Base-by-base conservation (phyloP, 2,888 invertebrate species). In the Platypus cylindrus region DNA sequence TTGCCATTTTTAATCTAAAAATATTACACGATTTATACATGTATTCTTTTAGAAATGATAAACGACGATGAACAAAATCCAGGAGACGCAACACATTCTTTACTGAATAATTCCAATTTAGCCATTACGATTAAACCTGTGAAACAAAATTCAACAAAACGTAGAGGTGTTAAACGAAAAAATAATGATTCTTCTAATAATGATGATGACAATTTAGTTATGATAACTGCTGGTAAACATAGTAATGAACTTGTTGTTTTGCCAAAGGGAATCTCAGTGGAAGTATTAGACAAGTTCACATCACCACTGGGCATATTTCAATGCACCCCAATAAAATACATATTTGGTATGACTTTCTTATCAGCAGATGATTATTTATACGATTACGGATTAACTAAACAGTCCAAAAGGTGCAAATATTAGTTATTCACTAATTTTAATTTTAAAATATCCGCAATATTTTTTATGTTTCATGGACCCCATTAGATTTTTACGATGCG, bases 351-450 rank as follows among this genome's bases (percentile, higher is more conserved):
- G 5, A 41, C 47, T 41, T 50, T 55, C 47, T 45, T 48, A 41
- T 9, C 46, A 24, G 49, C 54, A 5, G 54, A 53, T 34, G 47
- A 46, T 13, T 59, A 58, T 47, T 33, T 60, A 13, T 59, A 55
- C 36, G 54, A 55, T 27, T 50, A 49, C 35, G 47, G 58, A 24
- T 44, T 60, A 9, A 39, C 47, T 8, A 58, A 58, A 45, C 45
- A 47, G 9, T 38, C 43, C 31, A 30, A 43, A n/a, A 48, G 55
- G 53, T 35, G n/a, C 26, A 34, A 18, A 17, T 27, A 15, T 14
- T 23, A 14, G 20, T 32, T 31, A 14, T 18, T 7, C 5, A 15
- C n/a, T 25, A 14, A 16, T 24, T 36, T 23, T 24, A 40, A 18
- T 16, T 20, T 12, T 18, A 27, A 30, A 18, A 25, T 11, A 5